A percentile compares a stretch with the other conserved stretches of the same genome.
Evolutionary conservation across 2,888 invertebrate species (phyloP).

Genomic region (Cryptus viduatorius): DNA sequence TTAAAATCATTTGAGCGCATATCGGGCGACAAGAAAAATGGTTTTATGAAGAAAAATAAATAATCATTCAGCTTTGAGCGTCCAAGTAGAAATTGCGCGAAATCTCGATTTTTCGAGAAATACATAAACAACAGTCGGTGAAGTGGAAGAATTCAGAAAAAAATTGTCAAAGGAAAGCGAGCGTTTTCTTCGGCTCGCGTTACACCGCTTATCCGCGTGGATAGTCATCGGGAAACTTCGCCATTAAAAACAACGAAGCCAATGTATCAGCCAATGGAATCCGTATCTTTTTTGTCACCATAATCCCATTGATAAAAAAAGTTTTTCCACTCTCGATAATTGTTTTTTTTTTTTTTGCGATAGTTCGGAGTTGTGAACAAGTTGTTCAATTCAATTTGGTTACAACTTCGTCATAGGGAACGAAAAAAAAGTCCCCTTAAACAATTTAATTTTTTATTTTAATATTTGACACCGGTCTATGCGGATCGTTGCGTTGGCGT

Average conservation of each 20-base stretch:
- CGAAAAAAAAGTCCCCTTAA: no score
- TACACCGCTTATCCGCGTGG: background rate
- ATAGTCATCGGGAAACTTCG: background rate
- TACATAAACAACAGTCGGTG: background rate
- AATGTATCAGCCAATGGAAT: background rate
- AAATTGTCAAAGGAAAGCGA: background rate
- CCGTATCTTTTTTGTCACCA: background rate
- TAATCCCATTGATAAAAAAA: background rate
- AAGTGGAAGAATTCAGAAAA: background rate
- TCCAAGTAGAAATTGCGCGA: slow-evolving; percentile 13
- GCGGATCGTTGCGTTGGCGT: no score
- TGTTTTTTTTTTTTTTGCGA: no score
- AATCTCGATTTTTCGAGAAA: background rate
- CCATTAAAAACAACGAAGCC: background rate
- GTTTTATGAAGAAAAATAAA: slow-evolving; percentile 8
- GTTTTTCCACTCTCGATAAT: no score
- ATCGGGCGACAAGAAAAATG: background rate
- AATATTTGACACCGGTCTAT: no score
- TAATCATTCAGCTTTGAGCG: slow-evolving; percentile 31
- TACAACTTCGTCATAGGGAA: no score
- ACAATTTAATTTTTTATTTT: no score
- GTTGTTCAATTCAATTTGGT: no score
- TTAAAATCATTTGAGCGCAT: slow-evolving; percentile 37
- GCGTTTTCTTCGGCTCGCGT: background rate
- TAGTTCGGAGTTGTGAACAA: no score